A percentile compares a stretch with the other conserved stretches of the same genome.
phyloP scores from a whole-genome alignment of 1,140 invertebrate species.

The Batillaria attramentaria region DNA sequence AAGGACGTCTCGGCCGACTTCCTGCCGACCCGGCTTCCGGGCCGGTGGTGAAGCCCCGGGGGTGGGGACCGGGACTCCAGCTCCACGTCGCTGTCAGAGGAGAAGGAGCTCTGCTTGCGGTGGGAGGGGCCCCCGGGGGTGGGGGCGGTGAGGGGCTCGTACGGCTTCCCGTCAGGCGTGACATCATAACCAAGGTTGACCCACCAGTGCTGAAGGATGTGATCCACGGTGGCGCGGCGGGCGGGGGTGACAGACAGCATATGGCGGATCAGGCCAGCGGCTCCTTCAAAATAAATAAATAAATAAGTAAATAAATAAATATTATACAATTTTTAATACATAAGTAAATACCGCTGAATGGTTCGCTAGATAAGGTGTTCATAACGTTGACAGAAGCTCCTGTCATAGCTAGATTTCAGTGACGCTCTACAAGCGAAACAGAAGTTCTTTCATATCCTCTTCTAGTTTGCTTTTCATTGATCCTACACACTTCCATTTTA shows the following conservation, averaged over 20 bases:
- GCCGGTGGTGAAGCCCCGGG: constrained; percentile 42
- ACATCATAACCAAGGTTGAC: constrained; percentile 89
- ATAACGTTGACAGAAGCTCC: neutral
- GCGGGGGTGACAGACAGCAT: constrained; percentile 94
- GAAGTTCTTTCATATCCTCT: too few relatives aligned
- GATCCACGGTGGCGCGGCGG: constrained; percentile 91
- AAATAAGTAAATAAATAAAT: neutral
- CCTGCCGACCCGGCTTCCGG: constrained; percentile 8
- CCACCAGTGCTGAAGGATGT: constrained; percentile 95
- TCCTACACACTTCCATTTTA: too few relatives aligned
- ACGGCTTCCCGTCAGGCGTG: constrained; percentile 81
- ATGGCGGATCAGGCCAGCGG: constrained; percentile 92
- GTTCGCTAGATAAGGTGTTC: neutral
- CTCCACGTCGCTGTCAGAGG: constrained; percentile 50
- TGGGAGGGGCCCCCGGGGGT: neutral
- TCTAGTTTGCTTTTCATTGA: too few relatives aligned
- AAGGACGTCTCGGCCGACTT: constrained; percentile 3
- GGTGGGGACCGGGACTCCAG: constrained; percentile 29
- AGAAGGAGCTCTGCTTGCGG: constrained; percentile 14
- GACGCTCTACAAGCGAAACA: too few relatives aligned
- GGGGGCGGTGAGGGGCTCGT: constrained; percentile 30
- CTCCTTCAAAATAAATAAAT: constrained; percentile 76
- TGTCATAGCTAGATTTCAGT: too few relatives aligned
- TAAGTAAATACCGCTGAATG: neutral
- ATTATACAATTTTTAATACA: neutral